Evolutionary conservation across 2,888 invertebrate genomes (phyloP), one percentile per base, ranked within the genome.

Genomic region (Neocrepidodera transversa): DNA sequence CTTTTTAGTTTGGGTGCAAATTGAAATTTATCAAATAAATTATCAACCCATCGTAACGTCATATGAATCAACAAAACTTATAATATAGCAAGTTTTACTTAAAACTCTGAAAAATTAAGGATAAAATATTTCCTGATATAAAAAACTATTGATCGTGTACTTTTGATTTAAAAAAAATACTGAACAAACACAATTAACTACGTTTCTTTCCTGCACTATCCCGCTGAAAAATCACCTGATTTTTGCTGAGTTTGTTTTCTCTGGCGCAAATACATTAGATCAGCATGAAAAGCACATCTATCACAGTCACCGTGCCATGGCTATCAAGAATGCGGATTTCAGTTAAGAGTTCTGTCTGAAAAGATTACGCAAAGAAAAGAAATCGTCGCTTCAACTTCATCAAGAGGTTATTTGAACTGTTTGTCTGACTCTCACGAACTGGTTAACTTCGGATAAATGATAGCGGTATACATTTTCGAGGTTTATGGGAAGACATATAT

Each of bases 261-360:
- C 36, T 5, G 36, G 40, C n/a, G n/a, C 18, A 42, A 54, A 47
- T 54, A 23, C 45, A 54, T 30, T 54, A 36, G 54, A 54, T 54
- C 54, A 36, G 45, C 45, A 54, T 54, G 36, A 54, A 54, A 45
- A n/a, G 36, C 14, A 13, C 54, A 54, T 54, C 45, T 7, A 54
- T 54, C 54, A 54, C 45, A 20, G 54, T 54, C 54, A 17, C 17
- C 13, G 17, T n/a, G n/a, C n/a, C 8, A 35, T 10, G 32, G 14
- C 49, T 20, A 49, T 49, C 49, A 49, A 20, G 32, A 52, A 42
- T 40, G 45, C 14, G 54, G 54, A 54, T 54, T 54, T 54, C 45
- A 45, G 35, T 45, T 54, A 54, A 53, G 53, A 53, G 43, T 53
- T 40, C 53, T 53, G 43, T 43, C 52, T 32, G 43, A 35, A 47